Conservation (phyloP, 2,797 vertebrate species). For the Rhinoraja longicauda region DNA sequence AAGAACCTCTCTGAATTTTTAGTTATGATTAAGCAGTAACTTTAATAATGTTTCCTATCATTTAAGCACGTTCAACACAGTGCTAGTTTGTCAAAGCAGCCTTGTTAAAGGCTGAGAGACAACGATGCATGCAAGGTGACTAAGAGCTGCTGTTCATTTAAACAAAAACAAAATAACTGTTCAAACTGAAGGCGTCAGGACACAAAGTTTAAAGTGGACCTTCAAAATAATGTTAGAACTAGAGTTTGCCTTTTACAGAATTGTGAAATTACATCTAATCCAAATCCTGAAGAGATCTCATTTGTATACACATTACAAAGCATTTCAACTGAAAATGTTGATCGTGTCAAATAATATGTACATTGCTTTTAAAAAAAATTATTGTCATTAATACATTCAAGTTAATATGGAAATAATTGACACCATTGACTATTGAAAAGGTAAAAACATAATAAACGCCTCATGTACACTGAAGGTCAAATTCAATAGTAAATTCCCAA, state of each 20-base stretch:
- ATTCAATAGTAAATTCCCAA: not conserved
- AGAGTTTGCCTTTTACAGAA: not conserved
- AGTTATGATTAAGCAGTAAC: not conserved
- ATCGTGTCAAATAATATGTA: not conserved
- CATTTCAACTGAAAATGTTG: not conserved
- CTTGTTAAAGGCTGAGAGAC: not conserved
- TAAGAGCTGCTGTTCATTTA: not conserved
- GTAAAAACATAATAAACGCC: not conserved
- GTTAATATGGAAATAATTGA: slow-evolving; percentile 5
- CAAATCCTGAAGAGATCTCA: not conserved
- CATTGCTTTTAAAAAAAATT: not conserved
- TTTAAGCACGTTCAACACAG: not conserved
- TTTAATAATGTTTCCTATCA: not conserved
- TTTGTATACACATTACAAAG: not conserved
- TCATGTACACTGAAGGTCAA: not conserved
- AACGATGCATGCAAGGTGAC: not conserved
- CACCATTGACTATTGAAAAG: not conserved
- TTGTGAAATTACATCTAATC: slow-evolving; percentile 24
- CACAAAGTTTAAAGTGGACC: slow-evolving; percentile 3
- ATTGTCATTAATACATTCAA: not conserved
- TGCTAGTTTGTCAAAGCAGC: not conserved
- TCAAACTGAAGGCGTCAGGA: slow-evolving; percentile 11
- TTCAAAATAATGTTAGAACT: slow-evolving; percentile 15
- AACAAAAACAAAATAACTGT: not conserved
- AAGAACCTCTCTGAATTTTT: not conserved